Conservation (phyloP, 2,888 invertebrate genomes). For the Drosophila niveifrons region DNA sequence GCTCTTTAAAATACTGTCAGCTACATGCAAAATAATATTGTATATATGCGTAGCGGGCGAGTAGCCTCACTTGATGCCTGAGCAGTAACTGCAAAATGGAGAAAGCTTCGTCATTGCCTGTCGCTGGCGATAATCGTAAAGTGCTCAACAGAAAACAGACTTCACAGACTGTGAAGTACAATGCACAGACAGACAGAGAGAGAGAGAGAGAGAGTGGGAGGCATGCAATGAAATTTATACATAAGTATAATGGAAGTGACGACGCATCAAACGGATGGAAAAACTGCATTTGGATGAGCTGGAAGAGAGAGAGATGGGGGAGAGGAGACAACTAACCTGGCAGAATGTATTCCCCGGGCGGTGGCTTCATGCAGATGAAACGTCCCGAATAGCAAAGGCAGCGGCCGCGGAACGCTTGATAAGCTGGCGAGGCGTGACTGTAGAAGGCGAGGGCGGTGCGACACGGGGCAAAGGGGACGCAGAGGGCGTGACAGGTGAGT, state of each 20-base stretch:
- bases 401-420: constrained; percentile 94
- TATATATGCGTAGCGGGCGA: background rate
- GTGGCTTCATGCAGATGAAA: constrained; percentile 96
- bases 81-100: constrained; percentile 26
- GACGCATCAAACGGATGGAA: constrained; percentile 48
- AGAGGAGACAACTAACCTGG: constrained; percentile 81
- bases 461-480: constrained; percentile 94
- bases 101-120: constrained; percentile 58
- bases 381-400: constrained; percentile 96
- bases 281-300: constrained; percentile 18
- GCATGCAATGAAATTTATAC: constrained; percentile 37
- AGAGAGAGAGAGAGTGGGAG: constrained; percentile 8
- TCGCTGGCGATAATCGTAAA: constrained; percentile 69
- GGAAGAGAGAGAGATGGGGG: background rate
- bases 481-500: constrained; percentile 94
- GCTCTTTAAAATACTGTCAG: constrained; percentile 34
- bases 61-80: constrained; percentile 16
- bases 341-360: constrained; percentile 87
- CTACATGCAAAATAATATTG: constrained; percentile 23
- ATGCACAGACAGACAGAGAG: constrained; percentile 8
- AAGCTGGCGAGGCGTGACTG: constrained; percentile 95
- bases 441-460: constrained; percentile 95
- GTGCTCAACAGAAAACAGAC: constrained; percentile 59
- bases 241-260: constrained; percentile 52
- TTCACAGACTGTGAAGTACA: background rate